A percentile compares a stretch with the other conserved stretches of the same genome.
phyloP scores from a whole-genome alignment of 2,113 vertebrate species.

The Hippocampus abdominalis region DNA sequence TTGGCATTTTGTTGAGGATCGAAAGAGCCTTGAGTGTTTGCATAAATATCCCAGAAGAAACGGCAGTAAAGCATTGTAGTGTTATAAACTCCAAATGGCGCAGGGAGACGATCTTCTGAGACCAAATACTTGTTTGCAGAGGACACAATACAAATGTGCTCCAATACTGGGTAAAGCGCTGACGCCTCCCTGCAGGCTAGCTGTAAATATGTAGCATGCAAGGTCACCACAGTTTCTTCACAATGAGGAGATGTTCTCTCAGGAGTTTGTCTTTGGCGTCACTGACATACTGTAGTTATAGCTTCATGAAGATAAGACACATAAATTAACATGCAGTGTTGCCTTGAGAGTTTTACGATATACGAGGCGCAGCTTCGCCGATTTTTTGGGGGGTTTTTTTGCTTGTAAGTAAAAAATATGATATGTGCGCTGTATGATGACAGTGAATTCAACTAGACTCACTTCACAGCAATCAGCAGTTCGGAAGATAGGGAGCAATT shows the following conservation, averaged over 20 bases:
- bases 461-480: too few relatives aligned
- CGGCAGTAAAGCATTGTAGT: slow-evolving; percentile 28
- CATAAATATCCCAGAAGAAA: slow-evolving; percentile 14
- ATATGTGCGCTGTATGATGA: too few relatives aligned
- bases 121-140: slow-evolving; percentile 28
- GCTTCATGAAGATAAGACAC: background rate
- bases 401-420: too few relatives aligned
- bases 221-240: slow-evolving; percentile 34
- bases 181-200: slow-evolving; percentile 24
- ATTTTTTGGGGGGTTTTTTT: too few relatives aligned
- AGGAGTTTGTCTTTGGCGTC: slow-evolving; percentile 14
- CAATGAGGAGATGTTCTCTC: slow-evolving; percentile 15
- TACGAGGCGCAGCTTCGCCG: too few relatives aligned
- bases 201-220: slow-evolving; percentile 29
- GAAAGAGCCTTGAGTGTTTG: slow-evolving; percentile 12
- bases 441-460: too few relatives aligned
- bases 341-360: too few relatives aligned
- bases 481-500: too few relatives aligned
- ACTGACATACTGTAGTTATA: slow-evolving; percentile 1
- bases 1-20: slow-evolving; percentile 16
- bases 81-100: slow-evolving; percentile 36
- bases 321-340: too few relatives aligned
- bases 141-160: slow-evolving; percentile 32
- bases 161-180: slow-evolving; percentile 49
- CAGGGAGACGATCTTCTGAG: slow-evolving; percentile 40